These are phyloP conservation scores for Aegithalos caudatus DNA, from an alignment of 2,113 vertebrate species.

Conservation along the genomic window DNA sequence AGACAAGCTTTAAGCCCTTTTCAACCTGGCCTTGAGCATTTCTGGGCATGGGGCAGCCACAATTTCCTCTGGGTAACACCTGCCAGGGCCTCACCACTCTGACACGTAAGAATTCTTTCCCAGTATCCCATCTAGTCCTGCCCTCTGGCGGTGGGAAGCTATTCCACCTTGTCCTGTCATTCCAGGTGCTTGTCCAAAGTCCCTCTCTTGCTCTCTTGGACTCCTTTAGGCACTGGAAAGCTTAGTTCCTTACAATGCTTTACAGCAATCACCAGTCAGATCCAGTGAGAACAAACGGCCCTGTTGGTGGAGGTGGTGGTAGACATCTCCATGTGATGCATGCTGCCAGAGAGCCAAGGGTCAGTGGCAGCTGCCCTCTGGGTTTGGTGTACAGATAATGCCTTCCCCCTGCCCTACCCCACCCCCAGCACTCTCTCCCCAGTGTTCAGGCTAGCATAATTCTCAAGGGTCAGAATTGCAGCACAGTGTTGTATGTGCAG, in stretches of 20 bases:
- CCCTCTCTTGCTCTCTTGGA: background rate
- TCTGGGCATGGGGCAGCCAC: background rate
- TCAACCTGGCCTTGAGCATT: background rate
- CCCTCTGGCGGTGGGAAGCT: background rate
- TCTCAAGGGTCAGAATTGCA: background rate
- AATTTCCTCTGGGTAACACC: background rate
- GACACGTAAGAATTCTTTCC: background rate
- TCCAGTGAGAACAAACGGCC: background rate
- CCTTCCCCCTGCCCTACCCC: background rate
- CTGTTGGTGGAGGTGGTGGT: background rate
- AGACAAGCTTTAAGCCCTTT: background rate
- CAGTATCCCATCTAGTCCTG: background rate
- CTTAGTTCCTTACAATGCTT: background rate
- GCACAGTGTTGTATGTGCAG: background rate
- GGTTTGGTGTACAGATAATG: background rate
- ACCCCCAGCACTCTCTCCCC: background rate
- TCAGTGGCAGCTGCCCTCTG: background rate
- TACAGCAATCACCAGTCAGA: background rate
- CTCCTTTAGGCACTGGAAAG: background rate
- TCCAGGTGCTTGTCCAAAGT: background rate
- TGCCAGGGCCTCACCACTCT: background rate
- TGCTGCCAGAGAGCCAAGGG: background rate
- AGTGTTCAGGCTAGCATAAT: background rate
- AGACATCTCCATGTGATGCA: background rate
- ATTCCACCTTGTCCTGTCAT: background rate